These are phyloP conservation scores for Tarsius wallacei DNA, from an alignment of 2,797 vertebrate species.

Conservation along the genomic window DNA sequence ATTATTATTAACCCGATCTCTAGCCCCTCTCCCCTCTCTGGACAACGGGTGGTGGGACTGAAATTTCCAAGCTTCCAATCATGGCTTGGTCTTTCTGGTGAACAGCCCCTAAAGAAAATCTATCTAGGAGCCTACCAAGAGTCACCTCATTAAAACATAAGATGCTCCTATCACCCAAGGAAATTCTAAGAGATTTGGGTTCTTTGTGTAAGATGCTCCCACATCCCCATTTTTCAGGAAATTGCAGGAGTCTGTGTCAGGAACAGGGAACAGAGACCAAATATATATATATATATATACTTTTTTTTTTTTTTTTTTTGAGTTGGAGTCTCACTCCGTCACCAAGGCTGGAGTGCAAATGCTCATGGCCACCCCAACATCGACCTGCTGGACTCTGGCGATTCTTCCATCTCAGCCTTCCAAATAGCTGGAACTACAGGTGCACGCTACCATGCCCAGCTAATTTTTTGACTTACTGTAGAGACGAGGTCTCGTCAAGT, in stretches of 20 bases:
- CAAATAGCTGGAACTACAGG: no score
- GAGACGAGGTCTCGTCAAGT: no score
- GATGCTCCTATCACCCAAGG: neutral
- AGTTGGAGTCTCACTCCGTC: no score
- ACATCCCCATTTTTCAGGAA: neutral
- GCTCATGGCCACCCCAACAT: no score
- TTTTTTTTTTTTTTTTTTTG: no score
- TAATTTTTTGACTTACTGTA: no score
- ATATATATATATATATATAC: neutral
- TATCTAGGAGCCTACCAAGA: neutral
- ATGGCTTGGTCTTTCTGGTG: neutral
- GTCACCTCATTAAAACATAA: neutral
- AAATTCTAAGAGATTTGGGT: neutral
- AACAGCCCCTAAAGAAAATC: neutral
- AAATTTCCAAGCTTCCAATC: neutral
- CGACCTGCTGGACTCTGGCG: no score
- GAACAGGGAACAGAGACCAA: neutral
- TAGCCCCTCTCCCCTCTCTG: no score
- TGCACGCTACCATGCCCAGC: no score
- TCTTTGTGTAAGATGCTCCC: no score
- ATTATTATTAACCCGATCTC: neutral
- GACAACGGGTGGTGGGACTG: neutral
- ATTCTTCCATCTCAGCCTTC: no score
- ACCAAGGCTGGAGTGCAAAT: no score
- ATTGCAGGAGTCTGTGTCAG: neutral